Conservation (phyloP, 2,113 vertebrate genomes). For the Piprites chloris region DNA sequence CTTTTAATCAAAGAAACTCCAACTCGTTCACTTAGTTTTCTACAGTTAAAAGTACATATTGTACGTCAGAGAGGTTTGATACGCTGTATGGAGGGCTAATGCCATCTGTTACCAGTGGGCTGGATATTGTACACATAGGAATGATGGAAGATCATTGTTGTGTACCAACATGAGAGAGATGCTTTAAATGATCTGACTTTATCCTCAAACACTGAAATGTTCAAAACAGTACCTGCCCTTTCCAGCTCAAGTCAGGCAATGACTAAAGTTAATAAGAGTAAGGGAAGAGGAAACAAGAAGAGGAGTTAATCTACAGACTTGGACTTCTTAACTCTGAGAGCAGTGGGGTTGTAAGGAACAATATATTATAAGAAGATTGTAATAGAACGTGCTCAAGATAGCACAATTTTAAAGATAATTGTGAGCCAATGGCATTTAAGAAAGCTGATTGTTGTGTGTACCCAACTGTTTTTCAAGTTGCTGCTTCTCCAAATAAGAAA, state of each 20-base stretch:
- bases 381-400: background rate
- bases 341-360: background rate
- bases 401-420: background rate
- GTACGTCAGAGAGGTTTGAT: background rate
- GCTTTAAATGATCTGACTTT: background rate
- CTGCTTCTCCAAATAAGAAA: background rate
- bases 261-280: background rate
- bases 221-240: background rate
- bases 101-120: background rate
- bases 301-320: background rate
- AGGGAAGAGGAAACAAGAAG: background rate
- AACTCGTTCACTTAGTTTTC: background rate
- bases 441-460: background rate
- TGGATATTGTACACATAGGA: background rate
- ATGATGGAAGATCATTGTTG: background rate
- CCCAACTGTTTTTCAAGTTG: background rate
- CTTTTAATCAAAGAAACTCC: background rate
- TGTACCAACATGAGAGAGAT: background rate
- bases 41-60: background rate
- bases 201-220: background rate
- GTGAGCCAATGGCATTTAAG: background rate
- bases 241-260: background rate
- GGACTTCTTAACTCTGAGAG: background rate
- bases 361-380: background rate
- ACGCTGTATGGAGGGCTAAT: background rate